A percentile compares a stretch with the other conserved stretches of the same genome.
phyloP scores from a whole-genome alignment of 2,888 invertebrate species.

The Spatulosminthurus flaviceps region DNA sequence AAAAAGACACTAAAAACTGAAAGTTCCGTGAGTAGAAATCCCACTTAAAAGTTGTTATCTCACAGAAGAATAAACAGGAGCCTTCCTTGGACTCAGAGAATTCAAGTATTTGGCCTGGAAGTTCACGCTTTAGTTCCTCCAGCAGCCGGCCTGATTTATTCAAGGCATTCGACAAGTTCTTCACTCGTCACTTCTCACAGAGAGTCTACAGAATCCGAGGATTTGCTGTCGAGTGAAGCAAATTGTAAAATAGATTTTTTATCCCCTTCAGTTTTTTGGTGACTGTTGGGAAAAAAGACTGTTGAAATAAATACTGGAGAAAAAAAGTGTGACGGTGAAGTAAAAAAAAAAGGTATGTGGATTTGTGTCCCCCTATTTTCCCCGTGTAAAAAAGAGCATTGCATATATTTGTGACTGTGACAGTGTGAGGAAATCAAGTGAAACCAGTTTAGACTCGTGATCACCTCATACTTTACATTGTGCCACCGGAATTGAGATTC shows the following conservation, averaged over 20 bases:
- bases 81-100: background rate
- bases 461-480: slow-evolving; percentile 9
- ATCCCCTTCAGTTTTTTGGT: background rate
- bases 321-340: too few species aligned
- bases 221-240: background rate
- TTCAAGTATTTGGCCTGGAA: background rate
- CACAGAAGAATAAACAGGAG: too few species aligned
- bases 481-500: background rate
- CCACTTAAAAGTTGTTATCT: too few species aligned
- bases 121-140: background rate
- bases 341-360: too few species aligned
- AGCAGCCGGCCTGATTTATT: slow-evolving; percentile 10
- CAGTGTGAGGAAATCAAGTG: slow-evolving; percentile 3
- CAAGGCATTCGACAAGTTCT: slow-evolving; percentile 13
- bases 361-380: too few species aligned
- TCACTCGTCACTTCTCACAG: slow-evolving; percentile 7
- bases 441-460: background rate
- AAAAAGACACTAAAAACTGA: too few species aligned
- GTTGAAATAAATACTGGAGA: too few species aligned
- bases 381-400: too few species aligned
- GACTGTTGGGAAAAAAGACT: background rate
- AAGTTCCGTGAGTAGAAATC: too few species aligned
- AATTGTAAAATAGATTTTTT: slow-evolving; percentile 5
- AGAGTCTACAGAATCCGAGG: background rate
- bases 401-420: background rate